These are phyloP conservation scores for Poeciliopsis retropinna DNA, from an alignment of 2,113 vertebrate species.

Conservation along the genomic window DNA sequence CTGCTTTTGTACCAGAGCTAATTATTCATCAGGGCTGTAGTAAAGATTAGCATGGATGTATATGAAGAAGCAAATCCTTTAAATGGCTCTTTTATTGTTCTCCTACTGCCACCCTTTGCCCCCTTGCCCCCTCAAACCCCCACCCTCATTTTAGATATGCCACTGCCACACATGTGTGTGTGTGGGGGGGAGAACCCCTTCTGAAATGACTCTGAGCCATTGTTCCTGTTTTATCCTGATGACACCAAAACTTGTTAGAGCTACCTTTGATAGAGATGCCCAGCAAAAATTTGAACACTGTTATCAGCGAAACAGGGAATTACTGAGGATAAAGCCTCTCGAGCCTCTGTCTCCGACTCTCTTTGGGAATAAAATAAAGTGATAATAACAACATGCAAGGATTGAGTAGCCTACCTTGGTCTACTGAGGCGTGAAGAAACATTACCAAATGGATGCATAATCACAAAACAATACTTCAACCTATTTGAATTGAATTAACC, in stretches of 20 bases:
- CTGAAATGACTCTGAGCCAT: constrained; percentile 73
- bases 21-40: constrained; percentile 74
- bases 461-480: too few species aligned
- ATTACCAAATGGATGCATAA: too few species aligned
- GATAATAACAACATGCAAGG: constrained; percentile 34
- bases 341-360: constrained; percentile 36
- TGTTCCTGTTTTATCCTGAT: constrained; percentile 72
- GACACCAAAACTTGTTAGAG: constrained; percentile 71
- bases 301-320: constrained; percentile 72
- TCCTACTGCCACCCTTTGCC: constrained; percentile 31
- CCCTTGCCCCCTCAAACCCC: too few species aligned
- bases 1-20: constrained; percentile 73
- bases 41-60: constrained; percentile 75
- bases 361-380: constrained; percentile 45
- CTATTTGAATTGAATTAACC: too few species aligned
- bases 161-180: constrained; percentile 22
- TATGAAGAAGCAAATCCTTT: constrained; percentile 77
- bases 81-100: constrained; percentile 76
- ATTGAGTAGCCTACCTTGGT: constrained; percentile 39
- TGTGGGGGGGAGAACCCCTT: constrained; percentile 27
- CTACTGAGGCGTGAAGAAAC: constrained; percentile 22
- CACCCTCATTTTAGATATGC: constrained; percentile 72
- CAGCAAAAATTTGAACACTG: constrained; percentile 51
- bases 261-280: constrained; percentile 72
- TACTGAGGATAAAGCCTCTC: constrained; percentile 61